These are phyloP conservation scores for Buphagus erythrorhynchus DNA, from an alignment of 2,797 vertebrate genomes.

Conservation along the genomic window DNA sequence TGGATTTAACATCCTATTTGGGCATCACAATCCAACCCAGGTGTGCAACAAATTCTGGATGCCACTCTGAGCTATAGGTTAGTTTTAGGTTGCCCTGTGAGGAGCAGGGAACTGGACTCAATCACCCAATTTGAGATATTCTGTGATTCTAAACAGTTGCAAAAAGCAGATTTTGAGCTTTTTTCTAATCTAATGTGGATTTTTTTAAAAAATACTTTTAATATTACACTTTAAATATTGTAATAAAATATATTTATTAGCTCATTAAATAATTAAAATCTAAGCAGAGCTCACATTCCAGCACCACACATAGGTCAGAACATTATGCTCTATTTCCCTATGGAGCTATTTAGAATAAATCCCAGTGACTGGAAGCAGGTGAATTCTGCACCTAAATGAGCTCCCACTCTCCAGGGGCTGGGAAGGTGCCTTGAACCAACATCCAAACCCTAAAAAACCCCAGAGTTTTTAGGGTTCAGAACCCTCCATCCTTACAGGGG, in stretches of 20 bases:
- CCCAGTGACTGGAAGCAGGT: not conserved
- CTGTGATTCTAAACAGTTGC: not conserved
- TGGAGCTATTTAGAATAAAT: rapidly evolving
- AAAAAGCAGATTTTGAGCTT: not conserved
- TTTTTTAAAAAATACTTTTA: not conserved
- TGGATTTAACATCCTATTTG: not conserved
- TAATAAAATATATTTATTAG: not conserved
- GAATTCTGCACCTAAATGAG: rapidly evolving
- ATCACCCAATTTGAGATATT: rapidly evolving
- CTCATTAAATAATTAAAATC: not conserved
- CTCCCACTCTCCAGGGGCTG: not conserved
- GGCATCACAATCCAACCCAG: not conserved
- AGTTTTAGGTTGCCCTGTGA: not conserved
- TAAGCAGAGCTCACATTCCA: not conserved
- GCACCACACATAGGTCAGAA: not conserved
- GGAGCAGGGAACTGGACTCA: not conserved
- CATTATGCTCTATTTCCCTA: rapidly evolving
- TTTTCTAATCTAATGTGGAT: too few relatives aligned
- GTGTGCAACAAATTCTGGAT: not conserved
- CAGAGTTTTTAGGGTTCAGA: rapidly evolving
- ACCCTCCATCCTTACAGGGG: not conserved
- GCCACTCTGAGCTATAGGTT: rapidly evolving
- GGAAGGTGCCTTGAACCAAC: not conserved
- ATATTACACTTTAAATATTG: not conserved
- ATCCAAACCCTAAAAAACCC: not conserved